Conservation (phyloP, 2,888 invertebrate genomes). For the Syrphus vitripennis region DNA sequence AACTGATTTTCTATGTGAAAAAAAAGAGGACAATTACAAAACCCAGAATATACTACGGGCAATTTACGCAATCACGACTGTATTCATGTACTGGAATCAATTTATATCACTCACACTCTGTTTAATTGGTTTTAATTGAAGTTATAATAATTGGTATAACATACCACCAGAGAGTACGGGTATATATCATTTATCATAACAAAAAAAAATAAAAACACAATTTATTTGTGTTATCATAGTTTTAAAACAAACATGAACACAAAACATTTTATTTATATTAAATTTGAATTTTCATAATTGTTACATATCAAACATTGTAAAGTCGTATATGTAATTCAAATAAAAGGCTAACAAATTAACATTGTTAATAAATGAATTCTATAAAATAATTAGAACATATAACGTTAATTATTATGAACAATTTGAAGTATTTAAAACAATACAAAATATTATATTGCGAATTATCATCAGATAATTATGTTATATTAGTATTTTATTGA, state of each 20-base stretch:
- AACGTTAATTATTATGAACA: slow-evolving; percentile 30
- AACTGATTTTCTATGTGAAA: slow-evolving; percentile 17
- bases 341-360: neutral
- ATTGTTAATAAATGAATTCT: neutral
- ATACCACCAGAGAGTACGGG: slow-evolving; percentile 8
- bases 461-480: too few relatives aligned
- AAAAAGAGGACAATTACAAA: neutral
- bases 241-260: neutral
- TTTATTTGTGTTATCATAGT: neutral
- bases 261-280: neutral
- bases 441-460: neutral
- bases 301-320: too few relatives aligned
- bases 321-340: neutral
- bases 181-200: slow-evolving; percentile 54
- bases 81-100: slow-evolving; percentile 44
- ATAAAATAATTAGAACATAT: neutral
- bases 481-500: too few relatives aligned
- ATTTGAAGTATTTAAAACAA: slow-evolving; percentile 23
- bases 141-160: neutral
- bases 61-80: slow-evolving; percentile 31
- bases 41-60: slow-evolving; percentile 31
- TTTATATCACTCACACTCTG: slow-evolving; percentile 60
- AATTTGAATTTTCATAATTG: neutral
- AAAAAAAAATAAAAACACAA: neutral
- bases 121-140: slow-evolving; percentile 61